These are phyloP conservation scores for Pseudorectes ferrugineus DNA, from an alignment of 2,113 vertebrate species.

Conservation along the genomic window DNA sequence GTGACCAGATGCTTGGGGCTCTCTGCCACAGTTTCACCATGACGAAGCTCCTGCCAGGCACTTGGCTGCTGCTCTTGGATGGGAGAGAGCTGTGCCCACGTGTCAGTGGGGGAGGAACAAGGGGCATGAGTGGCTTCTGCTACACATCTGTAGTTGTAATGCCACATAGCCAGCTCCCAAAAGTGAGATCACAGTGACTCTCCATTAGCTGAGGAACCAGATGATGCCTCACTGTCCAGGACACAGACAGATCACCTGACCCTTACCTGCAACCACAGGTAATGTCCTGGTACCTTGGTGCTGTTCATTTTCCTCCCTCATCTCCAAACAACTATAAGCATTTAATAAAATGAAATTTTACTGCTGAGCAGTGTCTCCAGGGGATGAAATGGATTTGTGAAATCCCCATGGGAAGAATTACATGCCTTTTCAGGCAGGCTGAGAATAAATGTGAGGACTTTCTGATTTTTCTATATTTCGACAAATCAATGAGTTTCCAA, in stretches of 20 bases:
- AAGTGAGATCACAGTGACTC: not conserved
- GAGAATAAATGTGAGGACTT: not conserved
- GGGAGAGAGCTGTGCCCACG: not conserved
- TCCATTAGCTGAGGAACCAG: not conserved
- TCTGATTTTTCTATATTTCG: not conserved
- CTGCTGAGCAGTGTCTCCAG: not conserved
- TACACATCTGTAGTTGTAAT: not conserved
- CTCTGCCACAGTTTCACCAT: not conserved
- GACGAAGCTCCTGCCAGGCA: not conserved
- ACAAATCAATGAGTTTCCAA: not conserved
- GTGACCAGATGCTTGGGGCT: not conserved
- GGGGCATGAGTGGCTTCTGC: not conserved
- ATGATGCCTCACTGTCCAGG: not conserved
- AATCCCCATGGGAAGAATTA: not conserved
- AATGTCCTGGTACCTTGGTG: not conserved
- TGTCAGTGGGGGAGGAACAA: not conserved
- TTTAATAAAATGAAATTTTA: not conserved
- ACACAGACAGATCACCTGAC: not conserved
- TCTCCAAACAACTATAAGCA: not conserved
- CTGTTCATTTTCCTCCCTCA: not conserved
- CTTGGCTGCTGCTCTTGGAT: not conserved
- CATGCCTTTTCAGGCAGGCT: not conserved
- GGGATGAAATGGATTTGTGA: not conserved
- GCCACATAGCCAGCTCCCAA: not conserved
- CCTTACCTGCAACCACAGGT: not conserved